Evolutionary conservation across 2,888 invertebrate species (phyloP).

Genomic region (Crepidodera aurea): DNA sequence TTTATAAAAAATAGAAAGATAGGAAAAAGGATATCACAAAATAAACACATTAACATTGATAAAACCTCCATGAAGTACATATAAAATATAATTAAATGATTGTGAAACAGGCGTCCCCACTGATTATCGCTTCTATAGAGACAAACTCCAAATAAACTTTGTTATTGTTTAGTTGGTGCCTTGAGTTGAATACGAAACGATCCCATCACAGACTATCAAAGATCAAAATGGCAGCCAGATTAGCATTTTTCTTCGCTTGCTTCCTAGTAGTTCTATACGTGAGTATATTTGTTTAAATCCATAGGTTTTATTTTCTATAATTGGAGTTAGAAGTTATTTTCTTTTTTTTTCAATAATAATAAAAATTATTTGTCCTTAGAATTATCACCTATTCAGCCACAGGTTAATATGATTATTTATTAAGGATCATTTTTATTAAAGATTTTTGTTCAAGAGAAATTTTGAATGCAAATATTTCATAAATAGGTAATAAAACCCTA

Average conservation of each 20-base stretch:
- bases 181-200: slow-evolving; percentile 15
- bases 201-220: slow-evolving; percentile 6
- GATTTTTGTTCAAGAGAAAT: too few species aligned
- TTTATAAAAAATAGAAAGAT: too few species aligned
- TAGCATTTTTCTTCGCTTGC: slow-evolving; percentile 40
- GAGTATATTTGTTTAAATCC: slow-evolving; percentile 26
- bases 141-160: slow-evolving; percentile 12
- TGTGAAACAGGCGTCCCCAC: slow-evolving; percentile 20
- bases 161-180: slow-evolving; percentile 21
- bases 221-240: slow-evolving; percentile 45
- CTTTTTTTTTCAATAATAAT: too few species aligned
- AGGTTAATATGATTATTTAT: too few species aligned
- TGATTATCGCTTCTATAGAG: slow-evolving; percentile 14
- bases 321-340: too few species aligned
- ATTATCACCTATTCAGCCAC: too few species aligned
- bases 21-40: neutral
- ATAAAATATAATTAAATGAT: neutral
- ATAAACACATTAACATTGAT: neutral
- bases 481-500: too few species aligned
- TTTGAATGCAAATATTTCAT: too few species aligned
- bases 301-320: neutral
- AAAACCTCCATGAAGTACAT: neutral
- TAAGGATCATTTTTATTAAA: too few species aligned
- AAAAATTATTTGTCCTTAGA: too few species aligned
- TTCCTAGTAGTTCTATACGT: slow-evolving; percentile 45